phyloP scores from a whole-genome alignment of 2,113 vertebrate genomes.

The Leiothrix lutea region DNA sequence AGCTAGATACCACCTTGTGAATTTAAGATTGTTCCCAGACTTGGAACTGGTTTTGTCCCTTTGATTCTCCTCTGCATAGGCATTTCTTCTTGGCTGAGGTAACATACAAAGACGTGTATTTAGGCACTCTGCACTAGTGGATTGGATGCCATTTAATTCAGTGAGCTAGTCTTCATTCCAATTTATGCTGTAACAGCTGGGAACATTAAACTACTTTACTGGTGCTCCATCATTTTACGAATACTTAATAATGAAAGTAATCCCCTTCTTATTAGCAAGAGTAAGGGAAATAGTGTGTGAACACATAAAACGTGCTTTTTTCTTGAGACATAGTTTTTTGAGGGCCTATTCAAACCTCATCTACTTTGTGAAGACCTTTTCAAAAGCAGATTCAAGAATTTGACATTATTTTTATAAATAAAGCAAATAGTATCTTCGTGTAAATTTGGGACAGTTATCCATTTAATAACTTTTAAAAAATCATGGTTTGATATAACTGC shows the following conservation, averaged over 20 bases:
- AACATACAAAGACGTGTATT: neutral
- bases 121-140: neutral
- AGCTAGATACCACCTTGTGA: neutral
- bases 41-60: neutral
- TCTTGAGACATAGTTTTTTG: neutral
- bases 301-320: neutral
- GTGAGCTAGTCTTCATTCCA: neutral
- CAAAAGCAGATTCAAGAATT: neutral
- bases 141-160: neutral
- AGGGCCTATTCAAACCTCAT: neutral
- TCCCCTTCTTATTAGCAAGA: neutral
- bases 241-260: neutral
- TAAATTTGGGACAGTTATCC: neutral
- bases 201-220: neutral
- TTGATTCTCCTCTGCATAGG: neutral
- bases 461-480: neutral
- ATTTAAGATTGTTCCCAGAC: neutral
- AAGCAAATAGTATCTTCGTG: neutral
- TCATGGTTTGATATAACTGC: neutral
- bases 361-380: neutral
- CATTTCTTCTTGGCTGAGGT: neutral
- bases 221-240: neutral
- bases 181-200: neutral
- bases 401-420: neutral
- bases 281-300: neutral